Base-by-base conservation (phyloP, 2,113 vertebrate species). In the Craseonycteris thonglongyai region DNA sequence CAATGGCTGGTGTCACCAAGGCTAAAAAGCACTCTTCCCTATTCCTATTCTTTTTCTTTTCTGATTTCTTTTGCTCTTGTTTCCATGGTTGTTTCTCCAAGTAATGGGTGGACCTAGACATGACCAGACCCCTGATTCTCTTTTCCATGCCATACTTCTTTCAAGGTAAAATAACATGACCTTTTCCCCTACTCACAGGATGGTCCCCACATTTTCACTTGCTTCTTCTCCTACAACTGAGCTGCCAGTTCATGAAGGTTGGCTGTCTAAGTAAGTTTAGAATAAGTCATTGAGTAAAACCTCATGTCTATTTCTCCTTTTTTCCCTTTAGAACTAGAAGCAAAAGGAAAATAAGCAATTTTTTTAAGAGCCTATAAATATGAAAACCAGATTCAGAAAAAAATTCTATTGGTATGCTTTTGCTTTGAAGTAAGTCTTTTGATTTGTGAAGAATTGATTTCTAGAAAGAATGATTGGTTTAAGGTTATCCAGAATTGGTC, bases 401-500 rank as follows among this genome's bases (percentile, higher is more conserved):
- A 82, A 88, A 78, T 88, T 90, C 54, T 35, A 28, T 45, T 74
- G 49, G 22, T 69, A 79, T 26, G 49, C 47, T 93, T 96, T 80
- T 22, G n/a, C 45, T 92, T 68, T 85, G 30, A 95, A 84, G 54
- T 21, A 84, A 66, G n/a, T 63, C 59, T 66, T 75, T 71, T 66
- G 33, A 45, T 59, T 65, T 76, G 11, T 94, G 51, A 88, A 95
- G 90, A 51, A 87, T 51, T 33, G 5, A 96, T 91, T 80, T 91
- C 68, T 65, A 76, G 76, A 54, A 90, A 51, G 65, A 86, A 5
- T 38, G 26, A 82, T 42, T 72, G 47, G 71, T 69, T 54, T 10
- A 83, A 97, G 26, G 90, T 92, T 86, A 63, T 96, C 47, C 95
- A 90, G 97, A 65, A 58, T 49, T 93, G 85, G 87, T 94, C 91